Percentiles rank a stretch among this genome's conserved stretches.
Conservation (phyloP, 2,888 invertebrate species). For the Thymelicus lineola region DNA sequence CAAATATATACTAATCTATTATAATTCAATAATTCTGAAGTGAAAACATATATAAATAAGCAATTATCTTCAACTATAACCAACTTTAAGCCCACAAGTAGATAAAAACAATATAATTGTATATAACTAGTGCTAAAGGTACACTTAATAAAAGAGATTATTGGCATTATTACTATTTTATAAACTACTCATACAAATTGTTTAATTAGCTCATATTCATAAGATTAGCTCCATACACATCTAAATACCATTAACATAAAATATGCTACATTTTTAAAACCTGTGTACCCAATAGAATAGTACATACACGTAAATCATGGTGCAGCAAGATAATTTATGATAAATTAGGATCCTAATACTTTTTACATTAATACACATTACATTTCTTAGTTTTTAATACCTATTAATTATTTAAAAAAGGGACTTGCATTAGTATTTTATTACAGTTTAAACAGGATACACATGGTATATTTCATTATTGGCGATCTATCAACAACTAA, state of each 20-base stretch:
- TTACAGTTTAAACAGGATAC: conserved; percentile 29
- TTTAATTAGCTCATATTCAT: conserved; percentile 78
- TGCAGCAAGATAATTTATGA: conserved; percentile 26
- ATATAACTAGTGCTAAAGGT: conserved; percentile 27
- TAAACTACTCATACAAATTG: conserved; percentile 24
- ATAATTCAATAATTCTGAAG: neutral
- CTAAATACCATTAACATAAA: conserved; percentile 23
- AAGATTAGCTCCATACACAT: conserved; percentile 74
- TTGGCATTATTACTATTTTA: conserved; percentile 25
- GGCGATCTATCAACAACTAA: conserved; percentile 30
- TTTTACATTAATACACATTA: neutral
- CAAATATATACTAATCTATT: neutral
- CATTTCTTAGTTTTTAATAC: neutral
- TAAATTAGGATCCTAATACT: conserved; percentile 8
- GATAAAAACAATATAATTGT: neutral
- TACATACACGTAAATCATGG: conserved; percentile 19
- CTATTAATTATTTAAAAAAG: conserved; percentile 22
- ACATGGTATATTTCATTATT: conserved; percentile 28
- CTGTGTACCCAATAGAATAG: conserved; percentile 1
- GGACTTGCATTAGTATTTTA: conserved; percentile 23
- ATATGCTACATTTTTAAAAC: conserved; percentile 35
- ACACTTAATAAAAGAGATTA: neutral
- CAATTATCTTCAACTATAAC: neutral
- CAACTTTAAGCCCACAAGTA: neutral
- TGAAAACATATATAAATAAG: neutral